phyloP scores from a whole-genome alignment of 2,797 vertebrate genomes.

The Dromococcyx pavoninus region DNA sequence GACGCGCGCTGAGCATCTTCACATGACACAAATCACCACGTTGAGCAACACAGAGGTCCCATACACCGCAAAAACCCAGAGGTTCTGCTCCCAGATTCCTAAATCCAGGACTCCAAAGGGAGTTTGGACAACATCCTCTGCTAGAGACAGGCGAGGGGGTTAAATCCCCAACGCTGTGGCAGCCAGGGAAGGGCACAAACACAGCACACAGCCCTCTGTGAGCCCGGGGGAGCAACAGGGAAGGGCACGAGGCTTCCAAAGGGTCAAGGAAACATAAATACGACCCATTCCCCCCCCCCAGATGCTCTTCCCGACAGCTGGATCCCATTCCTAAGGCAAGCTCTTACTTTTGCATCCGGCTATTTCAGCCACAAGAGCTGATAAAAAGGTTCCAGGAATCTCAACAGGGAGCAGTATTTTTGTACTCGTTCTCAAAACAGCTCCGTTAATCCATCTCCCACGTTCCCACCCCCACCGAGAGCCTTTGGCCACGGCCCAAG shows the following conservation, averaged over 20 bases:
- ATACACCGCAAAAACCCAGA: not conserved
- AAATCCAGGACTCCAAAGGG: not conserved
- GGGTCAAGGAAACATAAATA: fast-evolving
- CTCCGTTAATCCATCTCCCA: not conserved
- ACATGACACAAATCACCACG: not conserved
- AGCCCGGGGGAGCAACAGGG: not conserved
- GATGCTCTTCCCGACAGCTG: no score
- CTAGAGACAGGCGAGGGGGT: not conserved
- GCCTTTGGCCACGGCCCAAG: not conserved
- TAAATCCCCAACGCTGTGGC: fast-evolving
- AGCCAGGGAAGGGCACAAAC: not conserved
- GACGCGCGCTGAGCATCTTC: fast-evolving
- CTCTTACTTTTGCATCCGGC: not conserved
- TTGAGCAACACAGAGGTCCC: not conserved
- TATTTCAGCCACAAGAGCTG: not conserved
- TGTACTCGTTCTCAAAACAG: not conserved
- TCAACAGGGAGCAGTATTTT: not conserved
- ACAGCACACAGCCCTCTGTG: not conserved
- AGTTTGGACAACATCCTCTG: no score
- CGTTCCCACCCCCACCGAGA: not conserved
- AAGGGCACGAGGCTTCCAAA: not conserved
- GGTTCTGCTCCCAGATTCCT: not conserved
- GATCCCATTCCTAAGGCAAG: not conserved
- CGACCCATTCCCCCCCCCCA: not conserved
- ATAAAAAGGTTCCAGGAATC: not conserved